Evolutionary conservation across 2,113 vertebrate species (phyloP), one percentile per base, ranked within the genome.

Genomic region (Patagioenas fasciata): DNA sequence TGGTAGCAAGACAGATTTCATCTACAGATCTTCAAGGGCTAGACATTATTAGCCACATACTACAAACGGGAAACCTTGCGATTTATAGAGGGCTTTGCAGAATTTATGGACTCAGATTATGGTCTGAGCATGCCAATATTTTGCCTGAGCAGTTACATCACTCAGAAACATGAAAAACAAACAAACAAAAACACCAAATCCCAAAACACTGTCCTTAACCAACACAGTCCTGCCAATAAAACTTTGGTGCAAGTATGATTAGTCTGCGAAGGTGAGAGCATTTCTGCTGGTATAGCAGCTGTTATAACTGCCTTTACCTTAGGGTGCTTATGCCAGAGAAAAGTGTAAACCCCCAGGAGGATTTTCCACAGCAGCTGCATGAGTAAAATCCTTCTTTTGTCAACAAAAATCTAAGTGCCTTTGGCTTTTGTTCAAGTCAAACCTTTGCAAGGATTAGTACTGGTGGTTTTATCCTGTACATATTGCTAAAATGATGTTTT

Each of bases 251-350:
- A 38, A 67, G 60, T 42, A 60, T 6, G 56, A 42, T 2, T 64
- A n/a, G 66, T 16, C 29, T 53, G 61, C 38, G 65, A 91, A 93
- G 80, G 38, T 48, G 42, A 80, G 34, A 84, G 61, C 53, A 19
- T 44, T 93, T 91, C 89, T 84, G 77, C 77, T 92, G 50, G 56
- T 26, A 72, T 4, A 91, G 92, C 91, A 95, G 85, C 66, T 90
- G 88, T 44, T 80, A 53, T 11, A 34, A 66, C 60, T 18, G 60
- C 42, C 77, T 78, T 51, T 65, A 48, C 7, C 47, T 32, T 36
- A 50, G 78, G 75, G 54, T 73, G 50, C 86, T 74, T 75, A 64
- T 71, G 69, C 80, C 89, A 91, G 38, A 70, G 23, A 77, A 28
- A 85, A 82, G n/a, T 24, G 40, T 51, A 88, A 93, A 92, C 54